These are phyloP conservation scores for Scaptomyza cyrtandrae DNA, from an alignment of 2,888 invertebrate genomes.

Conservation along the genomic window DNA sequence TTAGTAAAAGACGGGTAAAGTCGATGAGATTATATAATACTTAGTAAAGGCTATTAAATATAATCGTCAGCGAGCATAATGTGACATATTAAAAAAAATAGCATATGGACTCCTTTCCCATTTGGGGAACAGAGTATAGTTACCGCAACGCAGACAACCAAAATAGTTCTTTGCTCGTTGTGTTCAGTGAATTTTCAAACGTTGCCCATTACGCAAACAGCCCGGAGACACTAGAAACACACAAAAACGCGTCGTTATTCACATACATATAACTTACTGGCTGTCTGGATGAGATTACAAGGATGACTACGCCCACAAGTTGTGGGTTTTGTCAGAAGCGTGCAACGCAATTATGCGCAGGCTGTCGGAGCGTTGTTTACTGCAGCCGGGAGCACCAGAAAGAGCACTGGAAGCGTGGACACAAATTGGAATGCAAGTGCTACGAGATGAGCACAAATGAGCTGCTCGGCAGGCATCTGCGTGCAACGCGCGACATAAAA, in stretches of 20 bases:
- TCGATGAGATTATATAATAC: not conserved
- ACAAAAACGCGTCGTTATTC: not conserved
- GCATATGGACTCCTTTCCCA: too few species aligned
- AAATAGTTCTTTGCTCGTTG: slow-evolving; percentile 19
- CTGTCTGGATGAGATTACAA: slow-evolving; percentile 10
- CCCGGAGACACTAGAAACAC: slow-evolving; percentile 8
- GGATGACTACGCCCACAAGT: slow-evolving; percentile 45
- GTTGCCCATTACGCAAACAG: slow-evolving; percentile 68
- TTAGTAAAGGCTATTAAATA: too few species aligned
- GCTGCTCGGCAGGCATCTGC: slow-evolving; percentile 87
- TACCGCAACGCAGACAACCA: slow-evolving; percentile 29
- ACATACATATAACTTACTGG: not conserved
- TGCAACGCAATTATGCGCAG: slow-evolving; percentile 88
- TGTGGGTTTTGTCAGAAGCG: slow-evolving; percentile 88
- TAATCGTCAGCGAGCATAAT: too few species aligned
- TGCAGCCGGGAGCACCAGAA: slow-evolving; percentile 90
- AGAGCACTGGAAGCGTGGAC: slow-evolving; percentile 89
- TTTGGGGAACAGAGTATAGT: not conserved
- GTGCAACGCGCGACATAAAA: slow-evolving; percentile 88
- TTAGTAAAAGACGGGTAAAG: too few species aligned
- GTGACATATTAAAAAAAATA: too few species aligned
- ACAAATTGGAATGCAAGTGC: slow-evolving; percentile 87
- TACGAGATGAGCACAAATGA: slow-evolving; percentile 85
- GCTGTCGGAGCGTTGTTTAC: slow-evolving; percentile 89
- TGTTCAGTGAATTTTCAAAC: slow-evolving; percentile 58